phyloP scores from a whole-genome alignment of 2,113 vertebrate species.

The Laticauda colubrina region DNA sequence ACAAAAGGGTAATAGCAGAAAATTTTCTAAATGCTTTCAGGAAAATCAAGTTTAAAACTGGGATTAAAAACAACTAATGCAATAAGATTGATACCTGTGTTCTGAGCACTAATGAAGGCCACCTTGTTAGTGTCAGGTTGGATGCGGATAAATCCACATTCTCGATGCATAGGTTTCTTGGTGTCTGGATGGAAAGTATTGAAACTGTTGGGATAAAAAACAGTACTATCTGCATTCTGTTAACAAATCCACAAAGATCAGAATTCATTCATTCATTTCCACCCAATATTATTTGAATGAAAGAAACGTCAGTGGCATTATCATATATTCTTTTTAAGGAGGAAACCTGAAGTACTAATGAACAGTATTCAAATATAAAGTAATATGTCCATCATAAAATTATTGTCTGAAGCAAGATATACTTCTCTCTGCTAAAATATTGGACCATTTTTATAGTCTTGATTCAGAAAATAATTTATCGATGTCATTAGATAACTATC shows the following conservation, averaged over 20 bases:
- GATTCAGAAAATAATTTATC: not conserved
- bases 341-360: not conserved
- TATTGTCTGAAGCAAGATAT: not conserved
- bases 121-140: constrained; percentile 88
- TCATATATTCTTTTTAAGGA: not conserved
- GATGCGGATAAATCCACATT: constrained; percentile 91
- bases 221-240: not conserved
- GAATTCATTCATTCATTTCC: not conserved
- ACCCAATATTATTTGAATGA: not conserved
- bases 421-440: constrained; percentile 13
- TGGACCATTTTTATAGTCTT: not conserved
- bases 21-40: not conserved
- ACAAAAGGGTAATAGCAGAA: too few relatives aligned
- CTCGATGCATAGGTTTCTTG: constrained; percentile 88
- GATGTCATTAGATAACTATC: constrained; percentile 1
- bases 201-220: constrained; percentile 75
- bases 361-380: not conserved
- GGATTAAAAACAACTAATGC: rapidly evolving
- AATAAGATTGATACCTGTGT: constrained; percentile 78
- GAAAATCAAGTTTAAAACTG: not conserved
- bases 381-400: not conserved
- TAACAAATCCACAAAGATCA: not conserved
- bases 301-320: not conserved
- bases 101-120: constrained; percentile 93
- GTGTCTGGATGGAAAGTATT: constrained; percentile 86